Conservation (phyloP, 1,140 invertebrate genomes). For the Bathynomus jamesi region DNA sequence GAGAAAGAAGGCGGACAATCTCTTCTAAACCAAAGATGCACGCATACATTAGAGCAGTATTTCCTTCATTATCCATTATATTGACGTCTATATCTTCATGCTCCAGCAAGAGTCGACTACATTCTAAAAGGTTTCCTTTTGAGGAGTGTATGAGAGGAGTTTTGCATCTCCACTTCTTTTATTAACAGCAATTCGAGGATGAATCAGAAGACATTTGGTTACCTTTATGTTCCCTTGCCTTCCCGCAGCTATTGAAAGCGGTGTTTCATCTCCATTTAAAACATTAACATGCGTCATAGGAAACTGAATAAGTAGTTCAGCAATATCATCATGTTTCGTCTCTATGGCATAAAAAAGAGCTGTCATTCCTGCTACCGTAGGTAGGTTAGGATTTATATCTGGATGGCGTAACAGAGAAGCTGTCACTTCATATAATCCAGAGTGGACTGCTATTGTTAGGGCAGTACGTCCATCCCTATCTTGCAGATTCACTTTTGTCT, state of each 20-base stretch:
- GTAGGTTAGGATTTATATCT: constrained; percentile 81
- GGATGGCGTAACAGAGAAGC: constrained; percentile 68
- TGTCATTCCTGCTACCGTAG: constrained; percentile 41
- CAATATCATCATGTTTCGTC: constrained; percentile 23
- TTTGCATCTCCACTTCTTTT: constrained; percentile 73
- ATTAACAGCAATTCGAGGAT: constrained; percentile 19
- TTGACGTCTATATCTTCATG: constrained; percentile 74
- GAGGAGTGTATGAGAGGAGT: constrained; percentile 90
- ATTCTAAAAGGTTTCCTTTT: constrained; percentile 80
- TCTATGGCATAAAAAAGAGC: constrained; percentile 25
- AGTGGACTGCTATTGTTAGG: constrained; percentile 19
- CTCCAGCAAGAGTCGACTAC: constrained; percentile 68
- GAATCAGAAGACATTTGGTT: constrained; percentile 12
- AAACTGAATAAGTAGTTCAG: constrained; percentile 27
- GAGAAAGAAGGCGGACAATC: constrained; percentile 32
- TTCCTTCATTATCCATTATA: constrained; percentile 76
- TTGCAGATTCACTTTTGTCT: constrained; percentile 25
- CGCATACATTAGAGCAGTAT: constrained; percentile 59
- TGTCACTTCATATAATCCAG: constrained; percentile 52
- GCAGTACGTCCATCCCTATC: constrained; percentile 25
- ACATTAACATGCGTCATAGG: constrained; percentile 21
- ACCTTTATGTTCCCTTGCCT: constrained; percentile 23
- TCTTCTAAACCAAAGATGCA: constrained; percentile 31
- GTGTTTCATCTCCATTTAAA: constrained; percentile 20
- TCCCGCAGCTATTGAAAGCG: constrained; percentile 22